Percentiles rank a stretch among this genome's conserved stretches.
phyloP scores from a whole-genome alignment of 2,888 invertebrate species.

The Anticlea derivata region DNA sequence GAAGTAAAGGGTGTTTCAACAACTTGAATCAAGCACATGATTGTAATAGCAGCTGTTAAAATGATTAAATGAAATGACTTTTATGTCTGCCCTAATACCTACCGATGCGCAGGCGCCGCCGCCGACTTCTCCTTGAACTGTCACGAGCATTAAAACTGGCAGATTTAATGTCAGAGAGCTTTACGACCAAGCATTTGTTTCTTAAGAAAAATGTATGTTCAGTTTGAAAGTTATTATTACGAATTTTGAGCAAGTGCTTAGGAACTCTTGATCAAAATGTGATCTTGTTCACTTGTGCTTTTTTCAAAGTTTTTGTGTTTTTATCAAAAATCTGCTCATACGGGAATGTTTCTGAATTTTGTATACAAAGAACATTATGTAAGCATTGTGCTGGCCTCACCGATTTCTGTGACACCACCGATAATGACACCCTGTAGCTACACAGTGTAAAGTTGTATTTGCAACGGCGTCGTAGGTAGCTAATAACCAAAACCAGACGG shows the following conservation, averaged over 20 bases:
- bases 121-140: slow-evolving; percentile 67
- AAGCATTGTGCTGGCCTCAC: no score
- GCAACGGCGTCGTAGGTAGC: slow-evolving; percentile 22
- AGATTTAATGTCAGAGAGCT: slow-evolving; percentile 66
- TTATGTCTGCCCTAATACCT: slow-evolving; percentile 40
- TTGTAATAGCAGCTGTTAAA: slow-evolving; percentile 71
- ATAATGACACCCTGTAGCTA: slow-evolving; percentile 15
- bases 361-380: no score
- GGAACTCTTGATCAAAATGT: no score
- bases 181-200: slow-evolving; percentile 14
- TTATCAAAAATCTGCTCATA: no score
- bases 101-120: slow-evolving; percentile 43
- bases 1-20: slow-evolving; percentile 32
- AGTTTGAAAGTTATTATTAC: no score
- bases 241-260: no score
- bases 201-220: background rate
- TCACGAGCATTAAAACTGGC: slow-evolving; percentile 61
- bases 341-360: no score
- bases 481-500: slow-evolving; percentile 70
- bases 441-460: slow-evolving; percentile 11
- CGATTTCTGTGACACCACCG: no score
- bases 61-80: slow-evolving; percentile 61
- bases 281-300: no score
- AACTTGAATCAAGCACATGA: slow-evolving; percentile 55
- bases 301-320: no score